Base-by-base conservation (phyloP, 2,113 vertebrate genomes). In the Oplegnathus fasciatus region DNA sequence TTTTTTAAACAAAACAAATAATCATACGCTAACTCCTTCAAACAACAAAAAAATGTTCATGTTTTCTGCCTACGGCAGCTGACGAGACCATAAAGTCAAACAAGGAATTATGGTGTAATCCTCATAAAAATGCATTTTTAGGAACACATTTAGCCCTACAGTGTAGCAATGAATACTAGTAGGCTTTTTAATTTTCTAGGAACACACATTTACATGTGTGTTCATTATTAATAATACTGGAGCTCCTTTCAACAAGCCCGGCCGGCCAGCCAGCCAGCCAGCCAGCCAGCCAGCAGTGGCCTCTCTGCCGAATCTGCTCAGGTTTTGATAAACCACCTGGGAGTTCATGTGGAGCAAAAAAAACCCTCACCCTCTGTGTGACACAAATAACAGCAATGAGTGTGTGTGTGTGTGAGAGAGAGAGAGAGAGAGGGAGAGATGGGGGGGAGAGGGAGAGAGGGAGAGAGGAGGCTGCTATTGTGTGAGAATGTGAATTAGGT, bases 401-500 rank as follows among this genome's bases (percentile, higher is more conserved):
- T 85, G 84, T 75, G 88, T 86, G 87, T 73, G 88, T 69, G 83
- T 70, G 88, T 75, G 82, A 1, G 61, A 18, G 75, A 13, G 64
- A 10, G 55, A 0, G 55, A 6, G 74, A 0, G 65, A 17, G 57
- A 28, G 83, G 13, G 37, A 0, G 80, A 5, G 68, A 1, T n/a
- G 74, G 13, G 81, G 20, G 71, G 7, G 70, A 9, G 44, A 17
- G 52, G 40, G 2, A 20, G 10, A 44, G 37, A 0, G 66, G 6
- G 66, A 32, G 76, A 32, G 72, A 28, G 86, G 83, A 74, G 90
- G 26, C 73, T 90, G 90, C 89, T 92, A 93, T 92, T 93, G 91
- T 94, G 90, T 93, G 93, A 91, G 91, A 92, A 92, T 93, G 92
- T 94, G 93, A 95, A 95, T 95, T 94, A 93, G 94, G 94, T 94